Conservation (phyloP, 2,888 invertebrate species). For the Lucinisca nassula region DNA sequence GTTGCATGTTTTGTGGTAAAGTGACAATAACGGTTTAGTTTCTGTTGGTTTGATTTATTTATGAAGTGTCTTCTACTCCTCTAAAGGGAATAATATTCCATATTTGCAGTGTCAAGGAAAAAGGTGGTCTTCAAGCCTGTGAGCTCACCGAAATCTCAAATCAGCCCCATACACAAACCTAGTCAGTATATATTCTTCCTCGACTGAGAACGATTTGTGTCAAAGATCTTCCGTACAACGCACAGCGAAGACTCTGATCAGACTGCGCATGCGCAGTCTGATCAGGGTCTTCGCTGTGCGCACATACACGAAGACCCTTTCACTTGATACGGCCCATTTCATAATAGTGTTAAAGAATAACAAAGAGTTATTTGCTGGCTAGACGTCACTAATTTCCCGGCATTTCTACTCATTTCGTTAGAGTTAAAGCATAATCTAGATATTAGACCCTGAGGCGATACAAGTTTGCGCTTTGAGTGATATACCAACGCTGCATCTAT, state of each 20-base stretch:
- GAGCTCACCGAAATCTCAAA: too few species aligned
- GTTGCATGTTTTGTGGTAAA: neutral
- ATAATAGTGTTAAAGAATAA: constrained; percentile 73
- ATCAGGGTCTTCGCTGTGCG: too few species aligned
- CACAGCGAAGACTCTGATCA: too few species aligned
- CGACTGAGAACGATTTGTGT: too few species aligned
- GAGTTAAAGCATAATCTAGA: constrained; percentile 66
- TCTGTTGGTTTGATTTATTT: neutral
- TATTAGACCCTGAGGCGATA: neutral
- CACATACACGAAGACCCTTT: too few species aligned
- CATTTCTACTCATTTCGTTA: constrained; percentile 34
- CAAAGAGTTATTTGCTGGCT: constrained; percentile 57
- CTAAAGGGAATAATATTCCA: neutral
- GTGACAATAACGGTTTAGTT: neutral
- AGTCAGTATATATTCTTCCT: too few species aligned
- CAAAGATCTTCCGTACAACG: too few species aligned
- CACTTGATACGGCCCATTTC: too few species aligned
- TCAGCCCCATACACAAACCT: too few species aligned
- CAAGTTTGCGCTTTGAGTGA: constrained; percentile 27
- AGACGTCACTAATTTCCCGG: constrained; percentile 63
- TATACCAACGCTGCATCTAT: constrained; percentile 56
- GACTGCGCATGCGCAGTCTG: too few species aligned
- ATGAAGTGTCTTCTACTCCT: neutral
- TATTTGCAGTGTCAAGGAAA: too few species aligned
- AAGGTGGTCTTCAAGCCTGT: too few species aligned